These are phyloP conservation scores for Thaumatotibia leucotreta DNA, from an alignment of 1,140 invertebrate genomes.

Conservation along the genomic window DNA sequence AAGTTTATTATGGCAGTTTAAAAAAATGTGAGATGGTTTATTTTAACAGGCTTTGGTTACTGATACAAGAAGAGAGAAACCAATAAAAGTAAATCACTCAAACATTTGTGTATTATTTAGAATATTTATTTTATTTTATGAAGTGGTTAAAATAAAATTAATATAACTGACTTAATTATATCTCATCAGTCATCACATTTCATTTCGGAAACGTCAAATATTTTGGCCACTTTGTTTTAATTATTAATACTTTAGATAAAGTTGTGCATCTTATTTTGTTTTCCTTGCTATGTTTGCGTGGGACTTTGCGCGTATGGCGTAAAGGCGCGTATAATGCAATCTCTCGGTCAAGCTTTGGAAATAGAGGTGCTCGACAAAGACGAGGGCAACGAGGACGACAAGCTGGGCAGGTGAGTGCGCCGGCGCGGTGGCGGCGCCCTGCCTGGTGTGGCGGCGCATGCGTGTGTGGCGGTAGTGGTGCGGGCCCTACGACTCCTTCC, in stretches of 20 bases:
- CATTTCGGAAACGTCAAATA: background rate
- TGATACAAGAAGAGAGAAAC: too few species aligned
- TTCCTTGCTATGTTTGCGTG: slow-evolving; percentile 67
- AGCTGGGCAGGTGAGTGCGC: slow-evolving; percentile 85
- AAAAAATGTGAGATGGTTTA: too few species aligned
- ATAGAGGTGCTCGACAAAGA: slow-evolving; percentile 90
- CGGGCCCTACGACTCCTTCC: background rate
- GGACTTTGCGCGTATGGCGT: slow-evolving; percentile 53
- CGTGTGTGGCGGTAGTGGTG: background rate
- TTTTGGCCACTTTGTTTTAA: background rate
- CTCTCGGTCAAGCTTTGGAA: slow-evolving; percentile 84
- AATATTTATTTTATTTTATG: background rate
- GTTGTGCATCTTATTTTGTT: slow-evolving; percentile 62
- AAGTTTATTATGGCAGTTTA: too few species aligned
- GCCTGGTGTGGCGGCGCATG: background rate
- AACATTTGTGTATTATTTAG: background rate
- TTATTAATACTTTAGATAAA: slow-evolving; percentile 7
- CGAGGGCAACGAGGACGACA: slow-evolving; percentile 90
- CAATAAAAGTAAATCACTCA: too few species aligned
- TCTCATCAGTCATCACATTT: background rate
- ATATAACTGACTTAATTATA: background rate
- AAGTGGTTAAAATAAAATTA: slow-evolving; percentile 3
- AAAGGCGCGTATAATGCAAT: slow-evolving; percentile 71
- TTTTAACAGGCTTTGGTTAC: too few species aligned
- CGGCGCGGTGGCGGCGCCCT: slow-evolving; percentile 7